phyloP scores from a whole-genome alignment of 2,888 invertebrate genomes.

The Xylocampa areola region DNA sequence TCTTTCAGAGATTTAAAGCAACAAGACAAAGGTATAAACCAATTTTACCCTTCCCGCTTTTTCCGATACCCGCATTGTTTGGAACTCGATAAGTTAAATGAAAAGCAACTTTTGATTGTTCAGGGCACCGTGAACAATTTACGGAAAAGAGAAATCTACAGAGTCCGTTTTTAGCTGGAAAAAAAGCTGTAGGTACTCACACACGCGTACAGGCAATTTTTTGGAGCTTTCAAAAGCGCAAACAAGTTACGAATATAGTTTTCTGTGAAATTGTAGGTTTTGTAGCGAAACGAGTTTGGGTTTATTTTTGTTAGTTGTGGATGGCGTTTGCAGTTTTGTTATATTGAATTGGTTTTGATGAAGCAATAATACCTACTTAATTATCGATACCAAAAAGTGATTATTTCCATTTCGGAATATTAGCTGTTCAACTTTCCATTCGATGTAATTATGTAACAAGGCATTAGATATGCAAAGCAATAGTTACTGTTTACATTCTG shows the following conservation, averaged over 20 bases:
- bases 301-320: background rate
- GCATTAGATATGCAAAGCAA: too few relatives aligned
- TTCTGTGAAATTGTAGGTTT: slow-evolving; percentile 41
- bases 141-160: slow-evolving; percentile 49
- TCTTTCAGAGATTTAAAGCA: slow-evolving; percentile 66
- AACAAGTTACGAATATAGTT: slow-evolving; percentile 63
- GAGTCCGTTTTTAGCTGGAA: slow-evolving; percentile 32
- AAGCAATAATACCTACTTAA: background rate
- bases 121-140: slow-evolving; percentile 63
- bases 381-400: too few relatives aligned
- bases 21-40: slow-evolving; percentile 78
- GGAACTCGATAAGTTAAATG: slow-evolving; percentile 76
- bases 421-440: too few relatives aligned
- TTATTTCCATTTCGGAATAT: too few relatives aligned
- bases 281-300: slow-evolving; percentile 5
- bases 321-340: background rate
- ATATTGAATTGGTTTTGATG: background rate
- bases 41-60: slow-evolving; percentile 68
- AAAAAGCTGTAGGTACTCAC: slow-evolving; percentile 59
- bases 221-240: slow-evolving; percentile 57
- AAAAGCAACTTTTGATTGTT: slow-evolving; percentile 81
- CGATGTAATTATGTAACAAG: too few relatives aligned
- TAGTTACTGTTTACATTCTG: too few relatives aligned
- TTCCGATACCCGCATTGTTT: slow-evolving; percentile 73
- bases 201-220: too few relatives aligned